phyloP scores from a whole-genome alignment of 2,888 invertebrate genomes.

The Chymomyza amoena region DNA sequence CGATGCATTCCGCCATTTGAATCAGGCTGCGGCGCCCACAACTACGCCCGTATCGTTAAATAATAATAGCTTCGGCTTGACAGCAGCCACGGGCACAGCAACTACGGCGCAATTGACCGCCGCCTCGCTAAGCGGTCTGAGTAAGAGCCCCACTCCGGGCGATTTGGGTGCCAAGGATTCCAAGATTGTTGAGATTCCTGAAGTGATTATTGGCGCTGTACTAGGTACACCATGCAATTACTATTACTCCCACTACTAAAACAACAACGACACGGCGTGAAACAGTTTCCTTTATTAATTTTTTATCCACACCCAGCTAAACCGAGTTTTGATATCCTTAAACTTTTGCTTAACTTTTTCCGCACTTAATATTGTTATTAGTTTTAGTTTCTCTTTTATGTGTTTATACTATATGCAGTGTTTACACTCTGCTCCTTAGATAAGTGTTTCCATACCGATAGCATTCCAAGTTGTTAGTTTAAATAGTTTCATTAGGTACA shows the following conservation, averaged over 20 bases:
- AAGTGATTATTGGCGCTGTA: conserved; percentile 98
- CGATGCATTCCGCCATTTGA: conserved; percentile 88
- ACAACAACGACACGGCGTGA: conserved; percentile 11
- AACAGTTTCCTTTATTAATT: neutral
- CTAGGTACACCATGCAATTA: conserved; percentile 84
- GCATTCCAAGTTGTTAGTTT: neutral
- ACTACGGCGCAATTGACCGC: conserved; percentile 79
- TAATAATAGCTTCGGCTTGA: conserved; percentile 92
- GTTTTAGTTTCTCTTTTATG: neutral
- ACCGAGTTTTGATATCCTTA: neutral
- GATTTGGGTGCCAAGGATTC: conserved; percentile 88
- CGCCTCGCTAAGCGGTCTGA: conserved; percentile 85
- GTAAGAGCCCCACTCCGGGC: conserved; percentile 90
- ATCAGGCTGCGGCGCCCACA: conserved; percentile 83
- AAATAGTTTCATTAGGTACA: too few relatives aligned
- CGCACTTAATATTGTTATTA: neutral
- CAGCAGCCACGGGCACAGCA: conserved; percentile 82
- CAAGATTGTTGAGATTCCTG: conserved; percentile 96
- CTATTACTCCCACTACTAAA: conserved; percentile 77
- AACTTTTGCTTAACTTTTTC: neutral
- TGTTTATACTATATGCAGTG: neutral
- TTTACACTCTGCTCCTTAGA: neutral
- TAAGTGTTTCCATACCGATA: neutral
- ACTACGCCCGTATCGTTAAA: conserved; percentile 88
- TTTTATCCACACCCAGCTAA: conserved; percentile 12